Evolutionary conservation across 1,140 invertebrate species (phyloP).

Genomic region (Batillaria attramentaria): DNA sequence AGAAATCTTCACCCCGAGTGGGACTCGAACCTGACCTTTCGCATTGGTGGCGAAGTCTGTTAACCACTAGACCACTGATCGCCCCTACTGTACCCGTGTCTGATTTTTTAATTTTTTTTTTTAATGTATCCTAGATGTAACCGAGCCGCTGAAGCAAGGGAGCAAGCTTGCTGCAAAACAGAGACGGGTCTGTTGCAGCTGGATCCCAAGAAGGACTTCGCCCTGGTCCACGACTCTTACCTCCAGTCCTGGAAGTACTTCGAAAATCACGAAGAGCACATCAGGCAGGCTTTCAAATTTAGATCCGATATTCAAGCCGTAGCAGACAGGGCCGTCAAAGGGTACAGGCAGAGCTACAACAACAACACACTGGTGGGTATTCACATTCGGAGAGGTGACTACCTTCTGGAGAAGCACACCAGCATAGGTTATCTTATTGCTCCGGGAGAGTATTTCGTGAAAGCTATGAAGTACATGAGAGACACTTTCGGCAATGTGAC

Average conservation of each 20-base stretch:
- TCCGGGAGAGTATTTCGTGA: not conserved
- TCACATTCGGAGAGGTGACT: slow-evolving; percentile 58
- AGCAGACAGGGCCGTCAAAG: slow-evolving; percentile 36
- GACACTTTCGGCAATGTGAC: not conserved
- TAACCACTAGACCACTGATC: not conserved
- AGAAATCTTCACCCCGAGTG: too few relatives aligned
- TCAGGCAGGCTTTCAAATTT: slow-evolving; percentile 51
- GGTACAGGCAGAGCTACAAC: slow-evolving; percentile 7
- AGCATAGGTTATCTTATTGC: not conserved
- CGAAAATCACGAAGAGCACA: slow-evolving; percentile 20
- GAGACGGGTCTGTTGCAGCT: slow-evolving; percentile 40
- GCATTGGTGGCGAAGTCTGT: not conserved
- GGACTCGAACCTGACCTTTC: not conserved
- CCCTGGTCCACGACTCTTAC: slow-evolving; percentile 40
- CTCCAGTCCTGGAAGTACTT: slow-evolving; percentile 62
- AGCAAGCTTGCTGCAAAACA: slow-evolving; percentile 36
- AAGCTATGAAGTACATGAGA: slow-evolving; percentile 26
- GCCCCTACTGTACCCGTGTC: not conserved
- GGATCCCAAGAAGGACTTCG: slow-evolving; percentile 27
- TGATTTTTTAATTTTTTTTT: too few relatives aligned
- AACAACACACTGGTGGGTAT: slow-evolving; percentile 46
- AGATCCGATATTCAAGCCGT: slow-evolving; percentile 28
- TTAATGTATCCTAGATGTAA: too few relatives aligned
- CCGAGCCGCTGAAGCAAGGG: not conserved
- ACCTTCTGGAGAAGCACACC: not conserved